Evolutionary conservation across 2,888 invertebrate species (phyloP).

Genomic region (Timema cristinae): DNA sequence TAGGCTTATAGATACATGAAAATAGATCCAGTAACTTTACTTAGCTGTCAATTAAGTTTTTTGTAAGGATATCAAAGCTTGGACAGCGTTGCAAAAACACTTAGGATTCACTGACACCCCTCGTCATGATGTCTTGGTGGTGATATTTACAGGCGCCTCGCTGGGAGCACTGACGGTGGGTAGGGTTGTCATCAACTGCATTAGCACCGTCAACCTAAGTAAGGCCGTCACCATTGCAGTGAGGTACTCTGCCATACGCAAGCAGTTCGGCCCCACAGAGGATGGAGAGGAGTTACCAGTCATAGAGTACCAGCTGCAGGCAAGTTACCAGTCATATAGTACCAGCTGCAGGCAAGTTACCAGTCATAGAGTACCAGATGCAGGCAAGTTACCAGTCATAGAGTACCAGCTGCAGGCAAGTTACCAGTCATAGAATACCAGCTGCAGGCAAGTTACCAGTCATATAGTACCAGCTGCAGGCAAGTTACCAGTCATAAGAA

Average conservation of each 20-base stretch:
- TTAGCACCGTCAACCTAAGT: slow-evolving; percentile 56
- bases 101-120: too few relatives aligned
- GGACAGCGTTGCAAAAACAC: background rate
- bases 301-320: slow-evolving; percentile 52
- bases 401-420: slow-evolving; percentile 51
- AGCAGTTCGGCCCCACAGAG: slow-evolving; percentile 61
- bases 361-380: too few relatives aligned
- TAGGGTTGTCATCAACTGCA: slow-evolving; percentile 65
- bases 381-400: slow-evolving; percentile 48
- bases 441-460: slow-evolving; percentile 48
- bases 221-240: slow-evolving; percentile 71
- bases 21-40: too few relatives aligned
- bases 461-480: slow-evolving; percentile 52
- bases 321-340: slow-evolving; percentile 50
- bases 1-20: too few relatives aligned
- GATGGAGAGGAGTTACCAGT: slow-evolving; percentile 47
- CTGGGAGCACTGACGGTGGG: slow-evolving; percentile 84
- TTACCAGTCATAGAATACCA: slow-evolving; percentile 54
- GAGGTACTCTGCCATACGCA: slow-evolving; percentile 72
- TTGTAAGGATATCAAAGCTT: too few relatives aligned
- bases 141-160: slow-evolving; percentile 55
- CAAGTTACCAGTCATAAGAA: slow-evolving; percentile 50
- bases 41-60: too few relatives aligned
- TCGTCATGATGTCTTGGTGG: background rate
- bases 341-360: slow-evolving; percentile 48